Evolutionary conservation across 2,113 vertebrate species (phyloP), one percentile per base, ranked within the genome.

Genomic region (Rhinopomastus cyanomelas): DNA sequence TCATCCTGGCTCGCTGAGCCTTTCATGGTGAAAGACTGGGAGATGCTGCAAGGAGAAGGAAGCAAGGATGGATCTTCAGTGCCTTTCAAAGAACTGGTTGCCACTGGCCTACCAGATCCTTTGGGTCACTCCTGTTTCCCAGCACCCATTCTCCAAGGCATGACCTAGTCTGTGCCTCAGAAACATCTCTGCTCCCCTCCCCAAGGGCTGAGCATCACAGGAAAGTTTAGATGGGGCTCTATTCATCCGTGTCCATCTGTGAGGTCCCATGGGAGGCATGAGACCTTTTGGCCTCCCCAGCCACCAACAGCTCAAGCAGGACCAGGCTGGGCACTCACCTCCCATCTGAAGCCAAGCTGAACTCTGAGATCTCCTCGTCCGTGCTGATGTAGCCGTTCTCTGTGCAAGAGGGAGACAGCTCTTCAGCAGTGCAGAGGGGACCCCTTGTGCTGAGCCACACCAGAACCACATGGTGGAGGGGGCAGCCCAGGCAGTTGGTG

Each of bases 311-410:
- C 20, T 52, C 26, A 56, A 65, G 17, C 64, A 57, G 57, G 2
- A 8, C 44, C 32, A 15, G 42, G 34, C 42, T 80, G 67, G 60
- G 20, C 6, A 36, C 98, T 97, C 87, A 99, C 99, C 99, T 99
- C 86, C 98, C 97, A 60, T 99, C 99, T 5, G 98, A 99, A 26
- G 98, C 98, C 95, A 98, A 97, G 96, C 98, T 98, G 96, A 99
- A 98, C 96, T 99, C 99, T 0, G 99, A 99, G 7, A 98, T 97
- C 77, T 99, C 99, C 76, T 99, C 99, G 0, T 99, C 99, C 0
- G 99, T 99, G 97, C 99, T 99, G 76, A 97, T 97, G 6, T 99
- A 99, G 72, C 99, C 99, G 0, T 99, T 99, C 94, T 99, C 99
- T 99, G 96, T 6, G 44, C 12, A 55, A 39, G 93, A 65, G 39